Percentiles rank a stretch among this genome's conserved stretches.
These are phyloP conservation scores for Shargacucullia verbasci DNA, from an alignment of 2,888 invertebrate species.

Conservation along the genomic window DNA sequence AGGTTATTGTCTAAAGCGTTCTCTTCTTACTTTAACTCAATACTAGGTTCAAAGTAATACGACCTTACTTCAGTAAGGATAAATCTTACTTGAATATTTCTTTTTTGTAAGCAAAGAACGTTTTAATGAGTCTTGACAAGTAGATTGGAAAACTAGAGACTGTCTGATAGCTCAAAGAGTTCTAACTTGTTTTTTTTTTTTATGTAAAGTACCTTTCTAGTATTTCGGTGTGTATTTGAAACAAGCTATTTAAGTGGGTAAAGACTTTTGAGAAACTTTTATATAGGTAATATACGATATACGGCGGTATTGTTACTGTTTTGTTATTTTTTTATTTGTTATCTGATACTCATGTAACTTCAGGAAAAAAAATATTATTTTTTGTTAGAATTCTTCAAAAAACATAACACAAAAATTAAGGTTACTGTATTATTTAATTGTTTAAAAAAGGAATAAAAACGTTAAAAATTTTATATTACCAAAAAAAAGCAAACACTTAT, in stretches of 20 bases:
- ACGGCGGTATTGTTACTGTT: too few species aligned
- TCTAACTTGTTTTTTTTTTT: constrained; percentile 12
- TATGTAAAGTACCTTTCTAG: constrained; percentile 10
- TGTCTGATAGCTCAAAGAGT: constrained; percentile 25
- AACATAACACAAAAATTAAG: too few species aligned
- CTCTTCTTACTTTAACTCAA: constrained; percentile 34
- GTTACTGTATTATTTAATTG: too few species aligned
- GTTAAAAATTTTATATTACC: too few species aligned
- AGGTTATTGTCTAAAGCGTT: constrained; percentile 3
- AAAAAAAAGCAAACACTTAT: too few species aligned
- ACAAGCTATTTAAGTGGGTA: not conserved
- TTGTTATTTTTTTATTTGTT: too few species aligned
- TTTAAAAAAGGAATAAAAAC: too few species aligned
- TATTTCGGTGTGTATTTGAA: constrained; percentile 2
- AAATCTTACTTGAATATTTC: not conserved
- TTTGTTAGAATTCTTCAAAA: too few species aligned
- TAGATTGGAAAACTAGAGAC: constrained; percentile 18
- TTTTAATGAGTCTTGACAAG: constrained; percentile 34
- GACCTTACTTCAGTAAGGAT: constrained; percentile 16
- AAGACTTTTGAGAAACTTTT: too few species aligned
- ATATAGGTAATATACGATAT: too few species aligned
- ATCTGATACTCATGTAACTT: too few species aligned
- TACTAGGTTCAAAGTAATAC: constrained; percentile 8
- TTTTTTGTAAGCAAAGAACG: constrained; percentile 11
- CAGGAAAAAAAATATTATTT: too few species aligned